A percentile compares a stretch with the other conserved stretches of the same genome.
phyloP scores from a whole-genome alignment of 2,888 invertebrate species.

The Nemotelus nigrinus region DNA sequence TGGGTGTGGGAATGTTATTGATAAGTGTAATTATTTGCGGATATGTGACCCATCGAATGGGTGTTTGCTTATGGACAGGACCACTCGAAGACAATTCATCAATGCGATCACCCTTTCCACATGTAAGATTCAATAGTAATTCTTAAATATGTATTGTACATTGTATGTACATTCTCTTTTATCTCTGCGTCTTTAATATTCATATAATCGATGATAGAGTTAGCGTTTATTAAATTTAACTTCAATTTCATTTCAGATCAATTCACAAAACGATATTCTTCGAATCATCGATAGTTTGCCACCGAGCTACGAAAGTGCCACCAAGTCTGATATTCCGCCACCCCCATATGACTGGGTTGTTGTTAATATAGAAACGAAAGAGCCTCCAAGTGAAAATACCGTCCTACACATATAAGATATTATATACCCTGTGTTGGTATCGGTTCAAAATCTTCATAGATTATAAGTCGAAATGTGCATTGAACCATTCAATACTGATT shows the following conservation, averaged over 20 bases:
- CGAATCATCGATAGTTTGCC: constrained; percentile 63
- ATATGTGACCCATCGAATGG: constrained; percentile 66
- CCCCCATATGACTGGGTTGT: constrained; percentile 64
- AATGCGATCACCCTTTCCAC: constrained; percentile 11
- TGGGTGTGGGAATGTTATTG: constrained; percentile 64
- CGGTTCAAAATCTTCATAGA: too few species aligned
- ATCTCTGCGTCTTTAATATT: not conserved
- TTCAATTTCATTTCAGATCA: constrained; percentile 56
- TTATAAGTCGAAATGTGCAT: too few species aligned
- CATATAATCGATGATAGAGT: not conserved
- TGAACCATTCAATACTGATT: too few species aligned
- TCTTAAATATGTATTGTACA: not conserved
- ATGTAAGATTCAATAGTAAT: constrained; percentile 37
- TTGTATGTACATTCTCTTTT: not conserved
- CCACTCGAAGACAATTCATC: constrained; percentile 60
- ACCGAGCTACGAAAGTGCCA: constrained; percentile 65
- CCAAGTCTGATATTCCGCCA: constrained; percentile 63
- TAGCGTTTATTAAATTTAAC: not conserved
- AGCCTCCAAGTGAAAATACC: constrained; percentile 8
- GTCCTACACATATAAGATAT: constrained; percentile 33
- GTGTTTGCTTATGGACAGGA: constrained; percentile 65
- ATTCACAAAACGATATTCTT: constrained; percentile 63
- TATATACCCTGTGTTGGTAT: not conserved
- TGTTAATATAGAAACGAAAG: constrained; percentile 58
- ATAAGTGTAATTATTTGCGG: constrained; percentile 65